Evolutionary conservation across 2,113 vertebrate genomes (phyloP).

Genomic region (Phaethornis superciliosus): DNA sequence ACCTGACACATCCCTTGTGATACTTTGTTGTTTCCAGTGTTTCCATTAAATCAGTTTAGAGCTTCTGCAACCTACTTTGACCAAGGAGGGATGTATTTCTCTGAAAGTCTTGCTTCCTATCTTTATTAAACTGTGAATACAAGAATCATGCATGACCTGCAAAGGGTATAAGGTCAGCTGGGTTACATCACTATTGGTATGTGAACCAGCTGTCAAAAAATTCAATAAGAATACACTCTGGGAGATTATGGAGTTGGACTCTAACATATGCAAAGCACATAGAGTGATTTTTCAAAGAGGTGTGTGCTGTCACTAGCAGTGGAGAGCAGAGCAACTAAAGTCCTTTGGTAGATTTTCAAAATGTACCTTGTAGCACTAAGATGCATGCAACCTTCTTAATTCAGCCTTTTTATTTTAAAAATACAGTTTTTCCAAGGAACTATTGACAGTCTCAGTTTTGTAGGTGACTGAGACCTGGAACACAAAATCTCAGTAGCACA

Average conservation of each 20-base stretch:
- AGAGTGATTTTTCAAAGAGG: slow-evolving; percentile 46
- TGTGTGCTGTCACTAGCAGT: not conserved
- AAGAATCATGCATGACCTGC: slow-evolving; percentile 64
- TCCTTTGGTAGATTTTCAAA: not conserved
- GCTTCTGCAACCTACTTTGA: not conserved
- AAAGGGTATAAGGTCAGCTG: slow-evolving; percentile 55
- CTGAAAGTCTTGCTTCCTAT: not conserved
- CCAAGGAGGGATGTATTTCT: not conserved
- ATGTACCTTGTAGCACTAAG: not conserved
- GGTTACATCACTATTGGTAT: slow-evolving; percentile 59
- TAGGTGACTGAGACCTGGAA: not conserved
- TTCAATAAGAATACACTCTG: slow-evolving; percentile 36
- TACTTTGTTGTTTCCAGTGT: not conserved
- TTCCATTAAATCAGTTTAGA: not conserved
- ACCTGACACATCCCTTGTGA: not conserved
- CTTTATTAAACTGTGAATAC: slow-evolving; percentile 58
- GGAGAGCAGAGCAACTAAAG: not conserved
- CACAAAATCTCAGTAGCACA: not conserved
- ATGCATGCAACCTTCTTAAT: not conserved
- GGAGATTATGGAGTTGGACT: slow-evolving; percentile 8
- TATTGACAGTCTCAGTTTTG: not conserved
- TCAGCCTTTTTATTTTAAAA: not conserved
- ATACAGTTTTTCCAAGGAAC: not conserved
- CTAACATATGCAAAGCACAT: slow-evolving; percentile 17
- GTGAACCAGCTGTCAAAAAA: slow-evolving; percentile 68